Evolutionary conservation across 2,113 vertebrate species (phyloP).

Genomic region (Siniperca knerii): DNA sequence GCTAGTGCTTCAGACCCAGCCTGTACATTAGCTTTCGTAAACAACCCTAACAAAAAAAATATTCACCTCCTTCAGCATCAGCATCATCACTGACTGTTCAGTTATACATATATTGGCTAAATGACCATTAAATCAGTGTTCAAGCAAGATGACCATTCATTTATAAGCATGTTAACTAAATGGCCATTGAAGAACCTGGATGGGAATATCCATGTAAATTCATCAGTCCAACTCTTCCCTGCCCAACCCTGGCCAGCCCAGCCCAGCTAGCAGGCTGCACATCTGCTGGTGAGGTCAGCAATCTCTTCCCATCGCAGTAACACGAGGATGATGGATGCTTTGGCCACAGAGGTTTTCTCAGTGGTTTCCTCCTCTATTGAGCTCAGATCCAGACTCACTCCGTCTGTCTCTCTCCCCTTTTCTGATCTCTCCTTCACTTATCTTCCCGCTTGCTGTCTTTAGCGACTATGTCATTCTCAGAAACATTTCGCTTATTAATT

Average conservation of each 20-base stretch:
- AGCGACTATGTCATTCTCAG: slow-evolving; percentile 22
- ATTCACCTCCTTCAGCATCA: neutral
- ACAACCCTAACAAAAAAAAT: neutral
- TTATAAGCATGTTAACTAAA: slow-evolving; percentile 23
- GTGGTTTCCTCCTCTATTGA: slow-evolving; percentile 71
- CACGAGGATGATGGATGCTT: slow-evolving; percentile 80
- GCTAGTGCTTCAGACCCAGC: neutral
- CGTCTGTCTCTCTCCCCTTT: slow-evolving; percentile 31
- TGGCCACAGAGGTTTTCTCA: slow-evolving; percentile 74
- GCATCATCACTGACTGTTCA: neutral
- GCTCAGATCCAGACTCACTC: slow-evolving; percentile 56
- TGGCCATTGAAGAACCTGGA: slow-evolving; percentile 27
- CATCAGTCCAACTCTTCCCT: slow-evolving; percentile 26
- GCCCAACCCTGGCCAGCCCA: slow-evolving; percentile 49
- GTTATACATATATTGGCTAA: neutral
- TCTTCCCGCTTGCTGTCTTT: slow-evolving; percentile 35
- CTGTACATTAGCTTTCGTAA: neutral
- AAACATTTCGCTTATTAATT: slow-evolving; percentile 18
- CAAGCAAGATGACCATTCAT: neutral
- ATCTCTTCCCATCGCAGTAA: slow-evolving; percentile 79
- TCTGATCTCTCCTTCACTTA: slow-evolving; percentile 51
- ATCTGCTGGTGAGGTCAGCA: slow-evolving; percentile 81
- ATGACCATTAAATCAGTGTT: slow-evolving; percentile 3
- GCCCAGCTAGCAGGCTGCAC: slow-evolving; percentile 74
- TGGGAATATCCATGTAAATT: slow-evolving; percentile 41